These are phyloP conservation scores for Astropecten irregularis DNA, from an alignment of 53 echinoderm and acorn worm genomes.

Conservation along the genomic window DNA sequence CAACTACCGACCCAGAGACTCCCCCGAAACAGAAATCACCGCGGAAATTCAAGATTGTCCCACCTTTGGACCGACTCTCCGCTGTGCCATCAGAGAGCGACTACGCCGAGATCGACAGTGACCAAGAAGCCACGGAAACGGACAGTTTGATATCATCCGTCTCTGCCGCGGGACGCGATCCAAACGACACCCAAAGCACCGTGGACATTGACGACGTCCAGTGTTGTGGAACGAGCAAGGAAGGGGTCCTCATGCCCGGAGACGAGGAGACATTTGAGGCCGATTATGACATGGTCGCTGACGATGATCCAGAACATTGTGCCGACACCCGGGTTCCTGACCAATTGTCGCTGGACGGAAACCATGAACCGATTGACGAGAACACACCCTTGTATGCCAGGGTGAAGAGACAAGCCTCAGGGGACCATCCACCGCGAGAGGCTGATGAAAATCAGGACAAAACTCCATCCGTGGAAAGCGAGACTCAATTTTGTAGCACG, in stretches of 20 bases:
- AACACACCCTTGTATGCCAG: background rate
- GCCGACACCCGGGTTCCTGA: background rate
- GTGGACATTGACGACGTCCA: background rate
- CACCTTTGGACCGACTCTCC: background rate
- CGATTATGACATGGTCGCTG: conserved; percentile 23
- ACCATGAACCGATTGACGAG: background rate
- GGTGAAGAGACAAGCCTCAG: background rate
- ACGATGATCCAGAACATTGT: background rate
- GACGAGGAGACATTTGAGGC: background rate
- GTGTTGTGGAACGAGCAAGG: background rate
- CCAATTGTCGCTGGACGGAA: background rate
- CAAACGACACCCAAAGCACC: background rate
- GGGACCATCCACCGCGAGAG: background rate
- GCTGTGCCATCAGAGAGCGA: conserved; percentile 27
- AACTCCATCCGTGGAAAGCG: background rate
- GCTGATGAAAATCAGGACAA: background rate
- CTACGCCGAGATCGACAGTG: conserved; percentile 34
- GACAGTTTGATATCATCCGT: background rate
- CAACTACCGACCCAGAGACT: background rate
- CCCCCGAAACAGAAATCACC: background rate
- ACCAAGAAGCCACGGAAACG: background rate
- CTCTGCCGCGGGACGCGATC: background rate
- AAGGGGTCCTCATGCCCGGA: background rate
- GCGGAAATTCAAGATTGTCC: background rate
- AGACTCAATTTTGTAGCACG: background rate